Conservation (phyloP, 2,797 vertebrate species). For the Galagoides demidoff region DNA sequence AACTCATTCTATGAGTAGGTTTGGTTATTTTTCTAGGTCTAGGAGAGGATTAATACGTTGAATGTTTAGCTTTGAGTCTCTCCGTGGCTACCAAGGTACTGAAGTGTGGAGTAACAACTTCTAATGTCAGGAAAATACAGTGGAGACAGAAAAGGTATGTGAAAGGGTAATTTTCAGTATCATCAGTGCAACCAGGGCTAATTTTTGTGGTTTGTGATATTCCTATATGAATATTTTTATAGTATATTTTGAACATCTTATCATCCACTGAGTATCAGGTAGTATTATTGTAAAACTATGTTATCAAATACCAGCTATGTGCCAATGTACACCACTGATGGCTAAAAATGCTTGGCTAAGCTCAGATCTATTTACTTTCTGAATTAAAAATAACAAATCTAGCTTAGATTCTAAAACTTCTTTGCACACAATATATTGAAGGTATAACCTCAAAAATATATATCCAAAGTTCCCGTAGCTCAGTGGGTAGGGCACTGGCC, state of each 20-base stretch:
- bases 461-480: neutral
- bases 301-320: neutral
- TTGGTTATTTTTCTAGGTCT: neutral
- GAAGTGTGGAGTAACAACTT: neutral
- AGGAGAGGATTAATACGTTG: neutral
- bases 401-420: neutral
- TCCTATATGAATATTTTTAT: conserved; percentile 11
- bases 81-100: neutral
- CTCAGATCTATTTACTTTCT: neutral
- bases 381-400: conserved; percentile 8
- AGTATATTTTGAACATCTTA: conserved; percentile 32
- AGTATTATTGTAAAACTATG: neutral
- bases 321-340: neutral
- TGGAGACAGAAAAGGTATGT: neutral
- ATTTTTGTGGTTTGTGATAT: neutral
- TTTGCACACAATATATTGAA: neutral
- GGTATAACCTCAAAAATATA: neutral
- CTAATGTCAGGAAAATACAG: neutral
- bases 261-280: neutral
- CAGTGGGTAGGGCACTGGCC: too few species aligned
- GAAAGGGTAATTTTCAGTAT: neutral
- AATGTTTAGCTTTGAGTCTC: neutral
- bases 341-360: neutral
- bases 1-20: neutral
- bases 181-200: neutral